Base-by-base conservation (phyloP, 2,113 vertebrate genomes). In the Epinephelus moara region DNA sequence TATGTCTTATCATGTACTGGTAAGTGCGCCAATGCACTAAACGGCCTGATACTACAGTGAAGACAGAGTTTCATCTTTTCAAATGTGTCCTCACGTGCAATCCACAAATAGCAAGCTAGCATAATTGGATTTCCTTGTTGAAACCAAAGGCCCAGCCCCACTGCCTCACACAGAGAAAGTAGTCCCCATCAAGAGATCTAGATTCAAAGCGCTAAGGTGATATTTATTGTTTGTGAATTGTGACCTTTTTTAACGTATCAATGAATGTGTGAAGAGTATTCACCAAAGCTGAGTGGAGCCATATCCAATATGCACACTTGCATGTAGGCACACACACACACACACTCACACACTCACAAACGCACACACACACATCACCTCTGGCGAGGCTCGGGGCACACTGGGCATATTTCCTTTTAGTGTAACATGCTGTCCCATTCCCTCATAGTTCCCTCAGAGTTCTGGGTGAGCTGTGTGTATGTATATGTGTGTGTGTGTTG, bases 331-430 rank as follows among this genome's bases (percentile, higher is more conserved):
- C 81, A 61, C 74, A 61, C 27, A 75, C 40, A 53, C 45, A 68
- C 67, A 69, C 64, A 71, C 52, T 19, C 57, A 50, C 78, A n/a
- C 57, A 30, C 77, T 37, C 47, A 40, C 76, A 68, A 68, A 56
- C 53, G 3, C 75, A 62, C 61, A 70, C 66, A 67, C 70, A 67
- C 70, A 84, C 83, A 80, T 37, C 70, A 89, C 91, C 89, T 85
- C 88, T 86, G 88, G 94, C 90, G 63, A 90, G 53, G 78, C 90
- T 84, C 0, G 47, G 73, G 92, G 93, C 88, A 73, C 72, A 75
- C 53, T 85, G 83, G 89, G 84, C 85, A 86, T 79, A 70, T 87
- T 91, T 91, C 84, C 70, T 91, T 89, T 89, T 79, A 68, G 83
- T 87, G 64, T 85, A 82, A 66, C 90, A 88, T 87, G 80, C 73